Conservation (phyloP, 2,888 invertebrate genomes). For the Euproctis similis region DNA sequence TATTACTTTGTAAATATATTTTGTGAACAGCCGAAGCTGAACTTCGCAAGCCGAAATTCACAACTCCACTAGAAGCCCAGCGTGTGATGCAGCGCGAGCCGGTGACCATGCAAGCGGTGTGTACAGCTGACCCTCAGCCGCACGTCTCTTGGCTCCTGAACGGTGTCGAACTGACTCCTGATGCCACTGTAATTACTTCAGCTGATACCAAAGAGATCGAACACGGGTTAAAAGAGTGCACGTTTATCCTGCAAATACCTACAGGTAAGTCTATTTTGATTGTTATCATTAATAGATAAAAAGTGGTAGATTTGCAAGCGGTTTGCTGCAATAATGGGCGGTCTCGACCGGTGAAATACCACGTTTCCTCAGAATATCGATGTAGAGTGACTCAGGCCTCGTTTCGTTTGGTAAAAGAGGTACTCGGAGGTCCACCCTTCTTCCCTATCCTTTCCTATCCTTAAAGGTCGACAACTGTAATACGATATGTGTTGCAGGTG, state of each 20-base stretch:
- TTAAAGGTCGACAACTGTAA: no score
- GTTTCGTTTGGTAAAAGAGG: no score
- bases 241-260: conserved; percentile 85
- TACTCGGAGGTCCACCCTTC: no score
- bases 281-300: background rate
- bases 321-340: no score
- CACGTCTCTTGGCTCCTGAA: conserved; percentile 90
- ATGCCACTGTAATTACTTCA: conserved; percentile 79
- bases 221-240: conserved; percentile 87
- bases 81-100: conserved; percentile 82
- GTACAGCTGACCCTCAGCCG: conserved; percentile 93
- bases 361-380: no score
- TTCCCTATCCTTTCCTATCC: no score
- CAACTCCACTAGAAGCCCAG: conserved; percentile 79
- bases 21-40: conserved; percentile 80
- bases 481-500: no score
- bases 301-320: no score
- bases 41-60: conserved; percentile 85
- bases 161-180: conserved; percentile 79
- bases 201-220: conserved; percentile 80
- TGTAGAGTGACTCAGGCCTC: no score
- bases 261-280: conserved; percentile 63
- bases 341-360: no score
- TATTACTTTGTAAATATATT: no score
- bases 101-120: conserved; percentile 80